These are phyloP conservation scores for Drymodes brunneopygia DNA, from an alignment of 2,113 vertebrate species.

Conservation along the genomic window DNA sequence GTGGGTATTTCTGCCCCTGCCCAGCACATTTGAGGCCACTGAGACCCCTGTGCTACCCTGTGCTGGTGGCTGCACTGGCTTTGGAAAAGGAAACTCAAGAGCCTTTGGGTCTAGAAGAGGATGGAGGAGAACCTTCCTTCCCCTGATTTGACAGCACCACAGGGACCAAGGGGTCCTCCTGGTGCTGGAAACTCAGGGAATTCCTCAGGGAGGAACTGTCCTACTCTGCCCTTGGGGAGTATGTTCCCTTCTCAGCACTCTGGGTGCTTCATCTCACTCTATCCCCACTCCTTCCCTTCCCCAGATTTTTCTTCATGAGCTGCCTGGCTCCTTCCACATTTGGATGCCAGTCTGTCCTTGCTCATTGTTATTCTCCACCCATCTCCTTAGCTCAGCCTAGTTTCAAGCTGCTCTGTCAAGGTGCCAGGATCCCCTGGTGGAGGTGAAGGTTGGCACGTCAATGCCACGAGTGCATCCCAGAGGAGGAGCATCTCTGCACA, in stretches of 20 bases:
- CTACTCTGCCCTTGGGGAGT: background rate
- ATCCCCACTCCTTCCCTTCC: background rate
- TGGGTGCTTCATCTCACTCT: background rate
- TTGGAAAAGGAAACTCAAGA: background rate
- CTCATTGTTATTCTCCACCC: slow-evolving; percentile 28
- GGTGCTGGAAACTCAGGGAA: background rate
- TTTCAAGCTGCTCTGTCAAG: background rate
- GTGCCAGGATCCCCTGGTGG: background rate
- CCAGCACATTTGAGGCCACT: rapidly evolving
- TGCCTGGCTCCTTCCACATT: background rate
- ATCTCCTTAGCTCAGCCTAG: slow-evolving; percentile 4
- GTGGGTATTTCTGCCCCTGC: background rate
- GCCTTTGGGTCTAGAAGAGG: background rate
- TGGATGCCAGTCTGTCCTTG: background rate
- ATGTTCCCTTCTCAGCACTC: background rate
- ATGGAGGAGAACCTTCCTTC: background rate
- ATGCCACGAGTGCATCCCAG: background rate
- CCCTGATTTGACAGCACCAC: background rate
- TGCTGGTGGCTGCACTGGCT: background rate
- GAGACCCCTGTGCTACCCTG: background rate
- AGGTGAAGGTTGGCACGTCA: slow-evolving; percentile 14
- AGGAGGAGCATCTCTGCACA: background rate
- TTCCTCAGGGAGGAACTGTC: rapidly evolving
- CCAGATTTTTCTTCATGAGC: background rate
- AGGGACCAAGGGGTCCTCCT: background rate